These are phyloP conservation scores for Grallaria varia DNA, from an alignment of 2,113 vertebrate species.

Conservation along the genomic window DNA sequence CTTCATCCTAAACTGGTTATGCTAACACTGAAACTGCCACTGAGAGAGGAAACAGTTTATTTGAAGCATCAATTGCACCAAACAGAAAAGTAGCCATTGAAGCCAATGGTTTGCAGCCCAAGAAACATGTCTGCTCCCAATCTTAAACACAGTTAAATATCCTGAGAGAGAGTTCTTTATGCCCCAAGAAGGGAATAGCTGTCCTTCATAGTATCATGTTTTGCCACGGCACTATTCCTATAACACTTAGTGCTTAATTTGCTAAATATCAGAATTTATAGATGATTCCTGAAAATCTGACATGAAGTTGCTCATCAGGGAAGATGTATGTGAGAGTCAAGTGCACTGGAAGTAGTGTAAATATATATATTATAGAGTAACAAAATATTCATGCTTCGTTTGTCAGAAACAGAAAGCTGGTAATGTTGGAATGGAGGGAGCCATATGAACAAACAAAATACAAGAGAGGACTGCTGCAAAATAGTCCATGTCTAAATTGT, in stretches of 20 bases:
- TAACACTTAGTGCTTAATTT: background rate
- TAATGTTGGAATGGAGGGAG: background rate
- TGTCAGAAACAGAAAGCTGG: background rate
- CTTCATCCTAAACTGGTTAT: slow-evolving; percentile 4
- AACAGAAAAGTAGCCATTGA: background rate
- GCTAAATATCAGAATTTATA: background rate
- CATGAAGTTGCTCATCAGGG: background rate
- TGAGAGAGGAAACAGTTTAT: background rate
- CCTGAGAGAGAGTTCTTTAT: background rate
- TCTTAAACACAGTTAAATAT: background rate
- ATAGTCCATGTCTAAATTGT: background rate
- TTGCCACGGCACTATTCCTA: background rate
- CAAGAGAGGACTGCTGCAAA: background rate
- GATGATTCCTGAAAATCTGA: background rate
- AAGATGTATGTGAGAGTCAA: background rate
- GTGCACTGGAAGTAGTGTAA: background rate
- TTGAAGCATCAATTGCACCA: background rate
- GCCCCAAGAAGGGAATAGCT: background rate
- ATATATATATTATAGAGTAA: background rate
- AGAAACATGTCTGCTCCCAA: background rate
- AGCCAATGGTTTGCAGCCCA: background rate
- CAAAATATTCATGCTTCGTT: background rate
- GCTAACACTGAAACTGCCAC: background rate
- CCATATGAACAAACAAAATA: background rate
- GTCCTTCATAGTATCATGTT: background rate